Base-by-base conservation (phyloP, 2,888 invertebrate species). In the Erpobdella octoculata region DNA sequence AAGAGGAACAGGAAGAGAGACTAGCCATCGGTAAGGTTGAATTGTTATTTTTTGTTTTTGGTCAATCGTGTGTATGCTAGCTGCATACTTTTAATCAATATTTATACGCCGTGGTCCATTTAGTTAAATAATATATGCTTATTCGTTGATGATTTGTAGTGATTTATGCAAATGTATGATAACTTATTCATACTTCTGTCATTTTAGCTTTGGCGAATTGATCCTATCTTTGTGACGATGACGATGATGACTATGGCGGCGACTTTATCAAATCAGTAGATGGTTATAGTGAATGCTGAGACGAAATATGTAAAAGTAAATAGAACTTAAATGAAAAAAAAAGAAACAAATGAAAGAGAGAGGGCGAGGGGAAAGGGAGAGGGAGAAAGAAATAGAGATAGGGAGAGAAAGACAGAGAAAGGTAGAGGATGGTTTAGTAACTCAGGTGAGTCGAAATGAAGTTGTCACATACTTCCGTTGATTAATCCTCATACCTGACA, bases 341-440 rank as follows among this genome's bases (percentile, higher is more conserved):
- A 41, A 41, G 31, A 70, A n/a, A n/a, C 33, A 65, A 4, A 70
- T 59, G 64, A 21, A 70, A n/a, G 70, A 70, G 58, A 70, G 71
- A 71, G 33, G 36, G 71, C 66, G 71, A 71, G 71, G 67, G 71
- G n/a, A 71, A 65, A 71, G 71, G 67, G 71, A 71, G 71, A 71
- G 64, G 73, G 72, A 72, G 71, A 72, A 72, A 72, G 71, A 72
- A 72, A 72, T 58, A 72, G 72, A 72, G 72, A 72, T 72, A 72
- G 71, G 73, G 72, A 72, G 72, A 72, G 71, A 72, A 72, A 72
- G 72, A 73, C 46, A 72, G 72, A 72, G 72, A 72, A 67, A 72
- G 70, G 37, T 48, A 71, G 72, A 72, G 58, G 36, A 31, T 62
- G 62, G 33, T 62, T 28, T n/a, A 9, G 62, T 31, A 31, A 35